phyloP scores from a whole-genome alignment of 2,113 vertebrate species.

The Euleptes europaea region DNA sequence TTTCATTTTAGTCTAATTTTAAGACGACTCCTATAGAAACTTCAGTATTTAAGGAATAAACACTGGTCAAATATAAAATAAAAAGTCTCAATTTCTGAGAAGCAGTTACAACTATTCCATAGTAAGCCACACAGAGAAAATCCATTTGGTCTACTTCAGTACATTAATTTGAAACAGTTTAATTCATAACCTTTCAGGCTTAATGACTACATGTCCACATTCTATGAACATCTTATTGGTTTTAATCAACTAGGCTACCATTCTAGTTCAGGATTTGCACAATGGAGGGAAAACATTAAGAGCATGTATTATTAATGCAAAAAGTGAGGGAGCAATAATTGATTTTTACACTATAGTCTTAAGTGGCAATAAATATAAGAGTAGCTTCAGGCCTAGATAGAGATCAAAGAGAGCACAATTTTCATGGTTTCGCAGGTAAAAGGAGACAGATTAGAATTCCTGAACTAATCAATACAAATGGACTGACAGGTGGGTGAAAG shows the following conservation, averaged over 20 bases:
- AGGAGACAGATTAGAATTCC: slow-evolving; percentile 22
- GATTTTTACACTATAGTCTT: slow-evolving; percentile 39
- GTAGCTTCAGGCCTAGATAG: slow-evolving; percentile 41
- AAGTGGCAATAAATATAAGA: slow-evolving; percentile 38
- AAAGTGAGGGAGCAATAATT: slow-evolving; percentile 45
- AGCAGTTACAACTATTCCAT: neutral
- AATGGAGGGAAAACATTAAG: slow-evolving; percentile 18
- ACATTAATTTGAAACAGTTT: slow-evolving; percentile 12
- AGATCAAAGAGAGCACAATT: slow-evolving; percentile 23
- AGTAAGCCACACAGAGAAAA: neutral
- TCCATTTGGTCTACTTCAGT: neutral
- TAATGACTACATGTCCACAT: slow-evolving; percentile 9
- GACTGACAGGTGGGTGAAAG: neutral
- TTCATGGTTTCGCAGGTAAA: slow-evolving; percentile 35
- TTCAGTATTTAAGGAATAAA: neutral
- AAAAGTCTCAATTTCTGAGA: neutral
- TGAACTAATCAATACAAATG: slow-evolving; percentile 23
- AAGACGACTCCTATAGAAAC: neutral
- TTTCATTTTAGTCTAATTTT: neutral
- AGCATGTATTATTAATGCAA: slow-evolving; percentile 47
- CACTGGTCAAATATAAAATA: neutral
- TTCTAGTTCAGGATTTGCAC: slow-evolving; percentile 15
- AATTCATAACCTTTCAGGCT: slow-evolving; percentile 29
- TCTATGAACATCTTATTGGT: slow-evolving; percentile 1
- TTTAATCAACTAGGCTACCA: slow-evolving; percentile 47